Evolutionary conservation across 2,888 invertebrate species (phyloP).

Genomic region (Serripes groenlandicus): DNA sequence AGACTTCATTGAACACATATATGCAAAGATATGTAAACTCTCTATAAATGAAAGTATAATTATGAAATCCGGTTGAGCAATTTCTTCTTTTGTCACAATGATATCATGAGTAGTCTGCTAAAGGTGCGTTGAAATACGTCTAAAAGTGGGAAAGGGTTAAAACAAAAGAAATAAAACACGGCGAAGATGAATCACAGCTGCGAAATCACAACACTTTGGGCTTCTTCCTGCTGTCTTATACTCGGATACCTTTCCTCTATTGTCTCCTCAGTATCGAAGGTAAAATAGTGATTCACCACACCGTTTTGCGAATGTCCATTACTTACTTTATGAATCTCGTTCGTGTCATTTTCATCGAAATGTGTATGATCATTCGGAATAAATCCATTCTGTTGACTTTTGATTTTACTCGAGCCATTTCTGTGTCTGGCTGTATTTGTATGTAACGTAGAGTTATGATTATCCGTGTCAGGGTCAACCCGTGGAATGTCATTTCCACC

Average conservation of each 20-base stretch:
- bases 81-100: too few relatives aligned
- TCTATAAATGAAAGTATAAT: too few relatives aligned
- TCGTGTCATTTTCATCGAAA: not conserved
- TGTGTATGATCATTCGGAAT: not conserved
- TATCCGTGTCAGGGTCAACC: not conserved
- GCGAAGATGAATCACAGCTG: slow-evolving; percentile 8
- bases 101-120: too few relatives aligned
- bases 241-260: slow-evolving; percentile 38
- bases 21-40: too few relatives aligned
- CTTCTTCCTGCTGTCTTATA: slow-evolving; percentile 17
- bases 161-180: too few relatives aligned
- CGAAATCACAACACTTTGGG: not conserved
- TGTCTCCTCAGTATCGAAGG: slow-evolving; percentile 34
- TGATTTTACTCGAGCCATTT: not conserved
- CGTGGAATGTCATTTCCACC: not conserved
- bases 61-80: too few relatives aligned
- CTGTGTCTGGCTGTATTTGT: not conserved
- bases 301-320: slow-evolving; percentile 45
- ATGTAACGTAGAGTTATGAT: not conserved
- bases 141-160: too few relatives aligned
- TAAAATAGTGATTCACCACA: slow-evolving; percentile 35
- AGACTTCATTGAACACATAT: too few relatives aligned
- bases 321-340: slow-evolving; percentile 9
- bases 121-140: too few relatives aligned
- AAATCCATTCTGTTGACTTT: slow-evolving; percentile 4